phyloP scores from a whole-genome alignment of 2,888 invertebrate species.

The Cephus nigrinus region DNA sequence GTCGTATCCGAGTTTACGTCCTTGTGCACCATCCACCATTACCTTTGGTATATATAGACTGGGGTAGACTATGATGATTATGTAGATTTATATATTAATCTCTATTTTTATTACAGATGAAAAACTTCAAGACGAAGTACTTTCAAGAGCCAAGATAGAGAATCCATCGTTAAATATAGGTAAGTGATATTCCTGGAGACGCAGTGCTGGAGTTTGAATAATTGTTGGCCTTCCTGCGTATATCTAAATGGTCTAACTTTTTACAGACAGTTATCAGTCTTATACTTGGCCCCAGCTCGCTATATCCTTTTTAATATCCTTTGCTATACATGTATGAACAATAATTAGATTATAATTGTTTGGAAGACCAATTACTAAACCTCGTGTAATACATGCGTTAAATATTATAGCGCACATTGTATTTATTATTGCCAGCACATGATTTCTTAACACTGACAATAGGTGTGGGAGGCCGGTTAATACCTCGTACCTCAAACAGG shows the following conservation, averaged over 20 bases:
- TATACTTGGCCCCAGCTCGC: constrained; percentile 53
- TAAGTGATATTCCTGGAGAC: constrained; percentile 37
- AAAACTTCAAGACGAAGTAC: constrained; percentile 60
- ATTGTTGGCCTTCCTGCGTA: constrained; percentile 9
- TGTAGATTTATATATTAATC: neutral
- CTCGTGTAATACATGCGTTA: neutral
- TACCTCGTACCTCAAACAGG: constrained; percentile 63
- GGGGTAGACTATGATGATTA: neutral
- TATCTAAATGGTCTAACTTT: constrained; percentile 47
- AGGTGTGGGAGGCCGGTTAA: constrained; percentile 57
- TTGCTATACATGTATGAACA: constrained; percentile 32
- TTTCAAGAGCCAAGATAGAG: constrained; percentile 46
- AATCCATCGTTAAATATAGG: constrained; percentile 52
- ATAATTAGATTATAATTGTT: neutral
- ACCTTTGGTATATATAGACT: constrained; percentile 51
- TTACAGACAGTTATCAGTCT: constrained; percentile 57
- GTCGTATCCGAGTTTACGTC: constrained; percentile 60
- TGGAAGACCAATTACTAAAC: neutral
- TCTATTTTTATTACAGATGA: constrained; percentile 60
- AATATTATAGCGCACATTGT: neutral
- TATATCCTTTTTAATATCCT: constrained; percentile 65
- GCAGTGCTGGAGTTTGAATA: neutral
- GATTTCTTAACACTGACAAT: constrained; percentile 46
- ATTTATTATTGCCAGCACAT: constrained; percentile 4
- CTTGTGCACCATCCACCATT: constrained; percentile 55